phyloP scores from a whole-genome alignment of 2,888 invertebrate species.

The Anagyrus pseudococci region DNA sequence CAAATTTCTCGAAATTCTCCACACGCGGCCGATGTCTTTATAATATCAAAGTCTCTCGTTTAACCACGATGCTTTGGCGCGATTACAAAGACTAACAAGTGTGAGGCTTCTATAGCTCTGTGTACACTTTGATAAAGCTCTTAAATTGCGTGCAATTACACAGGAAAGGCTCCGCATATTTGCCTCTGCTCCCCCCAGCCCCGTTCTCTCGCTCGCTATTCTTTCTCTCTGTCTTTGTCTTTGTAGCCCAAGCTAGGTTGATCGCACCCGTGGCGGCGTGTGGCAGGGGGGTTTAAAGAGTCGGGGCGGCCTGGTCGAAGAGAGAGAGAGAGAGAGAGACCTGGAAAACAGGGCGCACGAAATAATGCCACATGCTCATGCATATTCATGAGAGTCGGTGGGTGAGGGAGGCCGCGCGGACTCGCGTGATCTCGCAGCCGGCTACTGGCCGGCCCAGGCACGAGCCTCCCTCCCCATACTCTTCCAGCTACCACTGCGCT shows the following conservation, averaged over 20 bases:
- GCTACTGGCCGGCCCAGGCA: neutral
- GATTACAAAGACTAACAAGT: too few species aligned
- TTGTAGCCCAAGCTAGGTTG: neutral
- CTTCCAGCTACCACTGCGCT: too few species aligned
- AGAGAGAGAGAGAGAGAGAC: constrained; percentile 12
- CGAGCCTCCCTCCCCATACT: neutral
- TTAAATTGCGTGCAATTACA: constrained; percentile 35
- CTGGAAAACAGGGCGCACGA: constrained; percentile 21
- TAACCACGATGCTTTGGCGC: too few species aligned
- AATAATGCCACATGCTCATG: constrained; percentile 39
- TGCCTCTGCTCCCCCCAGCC: neutral
- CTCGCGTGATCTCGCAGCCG: constrained; percentile 22
- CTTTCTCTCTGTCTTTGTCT: neutral
- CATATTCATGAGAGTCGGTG: constrained; percentile 34
- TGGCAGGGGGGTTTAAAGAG: neutral
- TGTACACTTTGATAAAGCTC: constrained; percentile 33
- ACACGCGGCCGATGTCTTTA: too few species aligned
- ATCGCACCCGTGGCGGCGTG: neutral
- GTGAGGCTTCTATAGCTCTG: constrained; percentile 6
- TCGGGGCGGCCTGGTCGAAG: too few species aligned
- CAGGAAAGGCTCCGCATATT: constrained; percentile 18
- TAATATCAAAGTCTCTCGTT: too few species aligned
- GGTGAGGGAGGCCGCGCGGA: neutral
- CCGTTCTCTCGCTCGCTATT: neutral
- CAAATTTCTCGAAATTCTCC: too few species aligned